Evolutionary conservation across 2,797 vertebrate genomes (phyloP).

Genomic region (Linurgus olivaceus): DNA sequence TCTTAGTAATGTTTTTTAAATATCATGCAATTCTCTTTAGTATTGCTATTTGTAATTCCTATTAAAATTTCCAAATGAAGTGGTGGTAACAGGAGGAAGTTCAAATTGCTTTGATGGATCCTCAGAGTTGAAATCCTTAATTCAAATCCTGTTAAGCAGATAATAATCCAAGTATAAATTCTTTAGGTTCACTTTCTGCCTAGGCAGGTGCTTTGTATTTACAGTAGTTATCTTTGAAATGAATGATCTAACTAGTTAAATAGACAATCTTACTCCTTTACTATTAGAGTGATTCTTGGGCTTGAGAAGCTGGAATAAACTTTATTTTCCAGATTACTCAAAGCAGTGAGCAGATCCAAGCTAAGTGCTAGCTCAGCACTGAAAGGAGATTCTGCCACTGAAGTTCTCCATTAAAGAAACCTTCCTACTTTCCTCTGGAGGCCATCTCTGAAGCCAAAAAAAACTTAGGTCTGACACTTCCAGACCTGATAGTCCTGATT

Average conservation of each 20-base stretch:
- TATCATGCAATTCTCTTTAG: not conserved
- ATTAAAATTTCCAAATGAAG: not conserved
- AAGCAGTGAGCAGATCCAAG: not conserved
- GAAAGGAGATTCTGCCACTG: not conserved
- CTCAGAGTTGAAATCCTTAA: not conserved
- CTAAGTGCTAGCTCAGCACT: not conserved
- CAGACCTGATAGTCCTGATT: not conserved
- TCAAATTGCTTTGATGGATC: not conserved
- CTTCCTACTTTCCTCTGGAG: not conserved
- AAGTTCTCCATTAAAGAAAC: not conserved
- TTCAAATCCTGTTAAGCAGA: not conserved
- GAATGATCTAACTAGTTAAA: not conserved
- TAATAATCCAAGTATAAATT: not conserved
- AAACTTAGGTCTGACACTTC: not conserved
- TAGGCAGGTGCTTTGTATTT: not conserved
- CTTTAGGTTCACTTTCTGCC: not conserved
- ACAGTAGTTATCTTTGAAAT: not conserved
- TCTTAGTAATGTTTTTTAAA: not conserved
- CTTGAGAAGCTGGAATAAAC: not conserved
- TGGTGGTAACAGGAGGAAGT: not conserved
- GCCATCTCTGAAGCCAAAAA: not conserved
- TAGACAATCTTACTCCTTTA: not conserved
- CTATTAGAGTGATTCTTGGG: not conserved
- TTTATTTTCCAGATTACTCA: not conserved
- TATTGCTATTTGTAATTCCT: not conserved